A percentile compares a stretch with the other conserved stretches of the same genome.
Evolutionary conservation across 2,113 vertebrate species (phyloP).

Genomic region (Clinocottus analis): DNA sequence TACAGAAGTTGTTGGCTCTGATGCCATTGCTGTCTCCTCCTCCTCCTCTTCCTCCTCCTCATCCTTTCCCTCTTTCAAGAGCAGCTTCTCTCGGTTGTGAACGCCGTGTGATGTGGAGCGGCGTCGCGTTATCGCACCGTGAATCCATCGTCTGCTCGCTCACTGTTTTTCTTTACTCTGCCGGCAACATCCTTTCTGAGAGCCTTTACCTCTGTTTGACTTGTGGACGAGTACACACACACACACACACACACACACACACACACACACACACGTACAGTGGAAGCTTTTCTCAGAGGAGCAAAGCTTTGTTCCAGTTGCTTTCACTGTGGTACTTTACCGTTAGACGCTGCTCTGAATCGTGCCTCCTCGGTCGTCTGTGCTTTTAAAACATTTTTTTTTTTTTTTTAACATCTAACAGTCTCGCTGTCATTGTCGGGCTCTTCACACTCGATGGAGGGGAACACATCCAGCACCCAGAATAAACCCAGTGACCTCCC

Average conservation of each 20-base stretch:
- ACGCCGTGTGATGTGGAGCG: conserved; percentile 36
- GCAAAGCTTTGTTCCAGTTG: conserved; percentile 40
- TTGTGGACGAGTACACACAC: conserved; percentile 18
- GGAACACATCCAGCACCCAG: background rate
- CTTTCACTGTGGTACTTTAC: conserved; percentile 35
- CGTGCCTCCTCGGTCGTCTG: background rate
- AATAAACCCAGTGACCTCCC: conserved; percentile 26
- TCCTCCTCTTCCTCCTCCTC: background rate
- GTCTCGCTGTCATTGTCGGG: background rate
- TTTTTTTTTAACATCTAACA: conserved; percentile 5
- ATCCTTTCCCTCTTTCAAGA: conserved; percentile 6
- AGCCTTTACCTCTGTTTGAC: conserved; percentile 53
- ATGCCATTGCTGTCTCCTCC: conserved; percentile 1
- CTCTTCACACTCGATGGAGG: background rate
- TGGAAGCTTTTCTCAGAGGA: background rate
- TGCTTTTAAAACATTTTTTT: too few species aligned
- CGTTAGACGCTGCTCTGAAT: conserved; percentile 21
- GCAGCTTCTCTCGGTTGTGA: conserved; percentile 13
- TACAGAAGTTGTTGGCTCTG: conserved; percentile 39
- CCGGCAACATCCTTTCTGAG: conserved; percentile 29
- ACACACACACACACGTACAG: conserved; percentile 5
- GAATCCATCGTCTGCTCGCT: conserved; percentile 35
- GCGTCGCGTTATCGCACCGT: conserved; percentile 29
- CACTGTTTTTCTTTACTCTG: background rate
- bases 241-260: conserved; percentile 18